Percentiles rank a stretch among this genome's conserved stretches.
Conservation (phyloP, 2,113 vertebrate genomes). For the Ophiodon elongatus region DNA sequence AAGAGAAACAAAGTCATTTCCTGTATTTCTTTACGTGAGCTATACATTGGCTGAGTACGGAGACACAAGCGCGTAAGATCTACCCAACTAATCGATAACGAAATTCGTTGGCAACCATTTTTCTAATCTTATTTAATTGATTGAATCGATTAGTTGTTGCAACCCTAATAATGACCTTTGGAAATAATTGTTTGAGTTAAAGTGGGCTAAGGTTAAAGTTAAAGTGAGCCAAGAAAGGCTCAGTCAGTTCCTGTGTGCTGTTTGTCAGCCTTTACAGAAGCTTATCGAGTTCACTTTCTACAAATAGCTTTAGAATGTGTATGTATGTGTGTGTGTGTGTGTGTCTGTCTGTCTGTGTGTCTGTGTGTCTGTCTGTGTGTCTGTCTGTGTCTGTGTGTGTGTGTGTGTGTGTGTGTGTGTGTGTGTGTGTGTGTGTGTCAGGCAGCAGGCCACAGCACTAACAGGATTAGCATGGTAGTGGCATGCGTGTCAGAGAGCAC, state of each 20-base stretch:
- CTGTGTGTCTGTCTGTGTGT: constrained; percentile 16
- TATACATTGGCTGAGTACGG: neutral
- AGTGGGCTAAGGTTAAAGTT: neutral
- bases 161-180: neutral
- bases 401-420: constrained; percentile 17
- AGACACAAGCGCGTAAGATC: neutral
- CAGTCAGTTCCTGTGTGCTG: neutral
- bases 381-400: constrained; percentile 31
- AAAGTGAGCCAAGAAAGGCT: neutral
- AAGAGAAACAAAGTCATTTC: neutral
- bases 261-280: neutral
- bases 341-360: constrained; percentile 22
- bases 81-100: neutral
- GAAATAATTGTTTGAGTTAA: neutral
- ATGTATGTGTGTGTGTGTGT: neutral
- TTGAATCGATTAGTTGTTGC: neutral
- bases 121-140: neutral
- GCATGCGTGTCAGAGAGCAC: constrained; percentile 52
- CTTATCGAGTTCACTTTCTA: constrained; percentile 6
- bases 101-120: neutral
- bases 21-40: neutral
- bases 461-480: constrained; percentile 66
- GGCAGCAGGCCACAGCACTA: constrained; percentile 43
- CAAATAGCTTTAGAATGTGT: neutral
- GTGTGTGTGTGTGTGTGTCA: constrained; percentile 27